Conservation (phyloP, 2,113 vertebrate species). For the Neofelis nebulosa region DNA sequence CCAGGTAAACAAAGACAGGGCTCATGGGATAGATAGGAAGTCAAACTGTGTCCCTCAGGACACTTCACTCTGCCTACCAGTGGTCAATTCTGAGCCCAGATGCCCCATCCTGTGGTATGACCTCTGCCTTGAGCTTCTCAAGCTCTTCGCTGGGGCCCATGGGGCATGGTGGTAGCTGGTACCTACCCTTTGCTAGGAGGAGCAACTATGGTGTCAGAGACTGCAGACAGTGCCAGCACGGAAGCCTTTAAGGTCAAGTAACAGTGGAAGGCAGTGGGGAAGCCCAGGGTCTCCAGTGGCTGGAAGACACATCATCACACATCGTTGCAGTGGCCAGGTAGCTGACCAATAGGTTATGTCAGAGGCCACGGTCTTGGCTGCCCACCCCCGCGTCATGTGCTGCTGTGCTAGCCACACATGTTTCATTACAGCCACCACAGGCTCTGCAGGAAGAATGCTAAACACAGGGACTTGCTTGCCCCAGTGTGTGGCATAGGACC, state of each 20-base stretch:
- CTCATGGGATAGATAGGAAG: background rate
- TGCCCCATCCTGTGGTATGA: background rate
- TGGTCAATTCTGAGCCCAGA: background rate
- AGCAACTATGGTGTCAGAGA: background rate
- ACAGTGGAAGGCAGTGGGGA: background rate
- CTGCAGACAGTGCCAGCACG: background rate
- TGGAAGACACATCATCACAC: background rate
- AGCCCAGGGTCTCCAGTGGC: background rate
- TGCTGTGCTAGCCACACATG: too few relatives aligned
- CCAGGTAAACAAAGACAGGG: background rate
- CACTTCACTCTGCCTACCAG: background rate
- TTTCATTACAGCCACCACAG: background rate
- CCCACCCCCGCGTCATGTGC: background rate
- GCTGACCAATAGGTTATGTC: fast-evolving
- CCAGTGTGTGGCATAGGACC: background rate
- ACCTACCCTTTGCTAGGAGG: background rate
- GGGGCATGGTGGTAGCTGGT: background rate
- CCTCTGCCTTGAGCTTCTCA: background rate
- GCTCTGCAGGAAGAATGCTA: background rate
- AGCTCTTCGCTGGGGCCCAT: background rate
- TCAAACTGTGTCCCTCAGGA: background rate
- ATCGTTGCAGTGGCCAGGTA: background rate
- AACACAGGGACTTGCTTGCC: background rate
- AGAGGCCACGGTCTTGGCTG: background rate
- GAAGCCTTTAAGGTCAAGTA: background rate